These are phyloP conservation scores for Furcifer pardalis DNA, from an alignment of 2,797 vertebrate species.

Conservation along the genomic window DNA sequence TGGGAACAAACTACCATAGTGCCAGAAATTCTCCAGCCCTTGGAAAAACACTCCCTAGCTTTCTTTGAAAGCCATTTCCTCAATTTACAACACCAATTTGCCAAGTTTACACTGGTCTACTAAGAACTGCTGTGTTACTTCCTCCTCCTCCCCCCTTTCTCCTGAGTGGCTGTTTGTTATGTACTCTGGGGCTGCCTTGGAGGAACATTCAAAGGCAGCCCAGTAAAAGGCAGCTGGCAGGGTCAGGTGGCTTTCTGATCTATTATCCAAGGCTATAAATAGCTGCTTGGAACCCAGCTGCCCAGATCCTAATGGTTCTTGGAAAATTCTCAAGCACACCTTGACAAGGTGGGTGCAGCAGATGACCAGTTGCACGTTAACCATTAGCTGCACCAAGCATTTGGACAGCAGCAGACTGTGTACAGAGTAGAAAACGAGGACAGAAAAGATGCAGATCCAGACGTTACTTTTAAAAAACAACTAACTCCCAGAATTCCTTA, in stretches of 20 bases:
- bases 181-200: not conserved
- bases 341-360: conserved; percentile 24
- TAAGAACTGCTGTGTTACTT: not conserved
- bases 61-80: not conserved
- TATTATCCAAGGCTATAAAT: conserved; percentile 33
- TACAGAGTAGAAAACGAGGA: not conserved
- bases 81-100: not conserved
- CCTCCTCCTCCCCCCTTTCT: not conserved
- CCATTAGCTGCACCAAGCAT: not conserved
- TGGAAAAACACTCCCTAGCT: not conserved
- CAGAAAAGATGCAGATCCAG: too few species aligned
- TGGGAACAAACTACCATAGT: not conserved
- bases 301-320: conserved; percentile 29
- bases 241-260: conserved; percentile 30
- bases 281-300: conserved; percentile 32
- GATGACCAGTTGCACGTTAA: conserved; percentile 9
- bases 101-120: not conserved
- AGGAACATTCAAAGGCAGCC: conserved; percentile 7
- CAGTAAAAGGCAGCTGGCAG: conserved; percentile 18
- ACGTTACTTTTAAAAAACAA: too few species aligned
- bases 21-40: not conserved
- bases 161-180: not conserved
- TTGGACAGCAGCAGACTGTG: not conserved
- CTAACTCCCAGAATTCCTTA: too few species aligned
- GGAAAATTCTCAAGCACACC: conserved; percentile 42